These are phyloP conservation scores for Conistra vaccinii DNA, from an alignment of 2,888 invertebrate species.

Conservation along the genomic window DNA sequence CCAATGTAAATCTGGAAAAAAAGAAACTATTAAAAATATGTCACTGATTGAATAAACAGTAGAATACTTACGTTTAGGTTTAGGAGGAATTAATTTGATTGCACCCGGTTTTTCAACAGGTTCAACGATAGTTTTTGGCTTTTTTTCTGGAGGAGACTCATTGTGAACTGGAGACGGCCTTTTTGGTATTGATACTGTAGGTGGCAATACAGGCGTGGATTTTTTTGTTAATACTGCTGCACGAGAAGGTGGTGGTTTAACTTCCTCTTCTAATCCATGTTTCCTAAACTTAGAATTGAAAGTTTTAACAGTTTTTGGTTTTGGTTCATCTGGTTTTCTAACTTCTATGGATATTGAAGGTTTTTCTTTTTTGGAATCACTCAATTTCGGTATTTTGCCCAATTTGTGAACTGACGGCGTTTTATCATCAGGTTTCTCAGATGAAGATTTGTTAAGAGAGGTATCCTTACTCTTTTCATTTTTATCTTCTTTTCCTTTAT, in stretches of 20 bases:
- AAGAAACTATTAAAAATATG: slow-evolving; percentile 80
- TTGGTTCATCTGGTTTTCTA: slow-evolving; percentile 92
- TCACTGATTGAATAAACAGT: slow-evolving; percentile 60
- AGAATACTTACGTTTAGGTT: slow-evolving; percentile 97
- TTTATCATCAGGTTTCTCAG: slow-evolving; percentile 93
- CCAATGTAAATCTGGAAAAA: slow-evolving; percentile 85
- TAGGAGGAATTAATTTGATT: slow-evolving; percentile 96
- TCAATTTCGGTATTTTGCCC: slow-evolving; percentile 95
- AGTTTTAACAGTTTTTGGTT: slow-evolving; percentile 97
- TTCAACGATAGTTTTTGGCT: slow-evolving; percentile 91
- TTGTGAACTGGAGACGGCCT: slow-evolving; percentile 88
- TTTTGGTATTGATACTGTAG: slow-evolving; percentile 85
- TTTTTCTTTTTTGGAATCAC: slow-evolving; percentile 91
- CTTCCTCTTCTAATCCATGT: slow-evolving; percentile 96
- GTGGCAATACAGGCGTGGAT: slow-evolving; percentile 86
- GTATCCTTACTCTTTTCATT: slow-evolving; percentile 73
- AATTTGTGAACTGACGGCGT: slow-evolving; percentile 93
- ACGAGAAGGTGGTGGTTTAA: slow-evolving; percentile 95
- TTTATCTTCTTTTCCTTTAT: slow-evolving; percentile 74
- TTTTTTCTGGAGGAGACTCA: slow-evolving; percentile 94
- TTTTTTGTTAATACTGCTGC: slow-evolving; percentile 91
- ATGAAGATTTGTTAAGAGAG: slow-evolving; percentile 76
- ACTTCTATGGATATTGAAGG: slow-evolving; percentile 96
- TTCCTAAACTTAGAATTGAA: slow-evolving; percentile 97
- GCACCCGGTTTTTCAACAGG: slow-evolving; percentile 94